phyloP scores from a whole-genome alignment of 30 jellyfish, hydroid and myxozoan genomes.

The Chrysaora quinquecirrha region DNA sequence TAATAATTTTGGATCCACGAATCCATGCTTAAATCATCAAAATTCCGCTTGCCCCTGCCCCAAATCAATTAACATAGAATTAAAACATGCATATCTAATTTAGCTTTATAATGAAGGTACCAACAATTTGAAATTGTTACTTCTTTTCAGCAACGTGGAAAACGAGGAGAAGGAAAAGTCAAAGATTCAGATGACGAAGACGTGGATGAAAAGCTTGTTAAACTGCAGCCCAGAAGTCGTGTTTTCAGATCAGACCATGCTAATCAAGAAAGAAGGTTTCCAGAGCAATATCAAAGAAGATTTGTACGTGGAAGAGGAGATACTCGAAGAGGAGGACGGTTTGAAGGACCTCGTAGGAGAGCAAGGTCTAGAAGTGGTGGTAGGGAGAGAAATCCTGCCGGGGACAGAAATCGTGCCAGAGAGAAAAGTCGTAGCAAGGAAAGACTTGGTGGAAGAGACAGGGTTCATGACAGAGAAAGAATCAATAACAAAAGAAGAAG shows the following conservation, averaged over 20 bases:
- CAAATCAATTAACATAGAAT: too few relatives aligned
- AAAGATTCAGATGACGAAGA: not conserved
- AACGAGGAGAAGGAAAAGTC: not conserved
- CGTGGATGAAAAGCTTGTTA: not conserved
- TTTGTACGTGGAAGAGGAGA: constrained; percentile 6
- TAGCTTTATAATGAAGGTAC: too few relatives aligned
- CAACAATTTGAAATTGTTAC: too few relatives aligned
- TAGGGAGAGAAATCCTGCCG: not conserved
- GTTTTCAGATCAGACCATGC: not conserved
- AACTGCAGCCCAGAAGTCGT: not conserved
- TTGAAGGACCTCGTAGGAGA: constrained; percentile 14
- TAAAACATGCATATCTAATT: too few relatives aligned
- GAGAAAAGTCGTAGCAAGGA: not conserved
- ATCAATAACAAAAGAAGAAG: too few relatives aligned
- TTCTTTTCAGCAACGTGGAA: too few relatives aligned
- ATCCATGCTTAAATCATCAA: too few relatives aligned
- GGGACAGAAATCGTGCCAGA: not conserved
- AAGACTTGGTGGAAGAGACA: too few relatives aligned
- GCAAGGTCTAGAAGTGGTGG: constrained; percentile 12
- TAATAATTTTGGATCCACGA: too few relatives aligned
- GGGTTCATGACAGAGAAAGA: too few relatives aligned
- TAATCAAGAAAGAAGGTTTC: not conserved
- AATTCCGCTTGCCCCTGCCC: too few relatives aligned
- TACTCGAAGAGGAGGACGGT: constrained; percentile 20
- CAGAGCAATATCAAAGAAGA: not conserved